Conservation (phyloP, 2,797 vertebrate species). For the Manis javanica region DNA sequence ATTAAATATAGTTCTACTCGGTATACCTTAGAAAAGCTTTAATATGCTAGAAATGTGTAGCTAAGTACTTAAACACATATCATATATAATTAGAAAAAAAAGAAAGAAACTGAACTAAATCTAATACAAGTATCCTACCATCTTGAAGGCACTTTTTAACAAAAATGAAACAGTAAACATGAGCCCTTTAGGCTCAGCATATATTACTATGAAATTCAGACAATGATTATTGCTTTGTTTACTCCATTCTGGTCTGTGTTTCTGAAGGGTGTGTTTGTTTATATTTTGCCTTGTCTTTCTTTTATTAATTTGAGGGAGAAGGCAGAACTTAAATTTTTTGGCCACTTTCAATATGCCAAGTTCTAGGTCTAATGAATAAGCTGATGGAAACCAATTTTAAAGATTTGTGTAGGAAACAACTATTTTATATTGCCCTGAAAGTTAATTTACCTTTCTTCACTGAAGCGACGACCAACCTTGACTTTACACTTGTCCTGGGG, state of each 20-base stretch:
- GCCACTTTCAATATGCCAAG: background rate
- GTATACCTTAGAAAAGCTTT: background rate
- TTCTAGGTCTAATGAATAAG: background rate
- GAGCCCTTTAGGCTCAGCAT: background rate
- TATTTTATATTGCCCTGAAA: background rate
- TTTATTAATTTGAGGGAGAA: background rate
- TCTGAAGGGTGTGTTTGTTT: background rate
- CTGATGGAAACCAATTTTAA: constrained; percentile 3
- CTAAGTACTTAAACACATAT: background rate
- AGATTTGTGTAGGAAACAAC: background rate
- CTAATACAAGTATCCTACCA: background rate
- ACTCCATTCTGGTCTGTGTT: background rate
- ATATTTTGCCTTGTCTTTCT: background rate
- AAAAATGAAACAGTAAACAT: constrained; percentile 40
- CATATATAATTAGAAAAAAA: background rate
- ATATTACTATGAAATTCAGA: background rate
- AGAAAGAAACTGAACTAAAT: background rate
- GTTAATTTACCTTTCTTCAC: constrained; percentile 92
- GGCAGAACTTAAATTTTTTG: background rate
- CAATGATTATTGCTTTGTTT: background rate
- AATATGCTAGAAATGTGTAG: background rate
- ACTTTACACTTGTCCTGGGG: constrained; percentile 94
- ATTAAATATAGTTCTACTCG: background rate
- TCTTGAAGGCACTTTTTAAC: background rate
- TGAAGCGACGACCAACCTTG: constrained; percentile 95